Base-by-base conservation (phyloP, 2,888 invertebrate species). In the Pachliopta kotzebuea region DNA sequence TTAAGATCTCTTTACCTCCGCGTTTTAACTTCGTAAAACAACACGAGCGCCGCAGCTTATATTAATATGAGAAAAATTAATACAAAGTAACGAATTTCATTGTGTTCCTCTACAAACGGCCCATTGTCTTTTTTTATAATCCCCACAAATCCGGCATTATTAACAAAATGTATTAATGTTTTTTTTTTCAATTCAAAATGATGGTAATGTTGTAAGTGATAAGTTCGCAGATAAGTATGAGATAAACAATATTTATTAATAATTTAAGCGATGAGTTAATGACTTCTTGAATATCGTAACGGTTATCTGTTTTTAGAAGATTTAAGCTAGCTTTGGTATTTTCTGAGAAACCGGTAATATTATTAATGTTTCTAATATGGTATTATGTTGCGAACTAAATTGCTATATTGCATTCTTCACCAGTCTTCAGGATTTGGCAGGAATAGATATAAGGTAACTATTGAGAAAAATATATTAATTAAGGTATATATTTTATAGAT, bases 91-190 rank as follows among this genome's bases (percentile, higher is more conserved):
- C n/a, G 49, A 37, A 37, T 56, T 24, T 31, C 37, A 62, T 62
- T 57, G 42, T 63, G 14, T 21, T 21, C 8, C 7, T n/a, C 14
- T 58, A 42, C 37, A 52, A 57, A 63, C 57, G 50, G 29, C 45
- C 63, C 45, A 63, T 63, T 63, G 63, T 63, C 53, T 63, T 42
- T 57, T 24, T 66, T 37, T 37, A 14, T 55, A 45, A 45, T 60
- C n/a, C 60, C 53, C 55, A 56, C 59, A 60, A 42, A 42, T 52
- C 60, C n/a, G 24, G 56, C 42, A 4, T 8, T 45, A 63, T 58
- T 57, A 58, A 56, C 61, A 56, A 58, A 63, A 58, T 21, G 57
- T 53, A 63, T 50, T 26, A 50, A 57, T n/a, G n/a, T 42, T 29
- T 24, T 57, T 45, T 42, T 52, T 29, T 58, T 26, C 20, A 45